Base-by-base conservation (phyloP, 92 coral and sea anemone genomes). In the Ricordea florida region DNA sequence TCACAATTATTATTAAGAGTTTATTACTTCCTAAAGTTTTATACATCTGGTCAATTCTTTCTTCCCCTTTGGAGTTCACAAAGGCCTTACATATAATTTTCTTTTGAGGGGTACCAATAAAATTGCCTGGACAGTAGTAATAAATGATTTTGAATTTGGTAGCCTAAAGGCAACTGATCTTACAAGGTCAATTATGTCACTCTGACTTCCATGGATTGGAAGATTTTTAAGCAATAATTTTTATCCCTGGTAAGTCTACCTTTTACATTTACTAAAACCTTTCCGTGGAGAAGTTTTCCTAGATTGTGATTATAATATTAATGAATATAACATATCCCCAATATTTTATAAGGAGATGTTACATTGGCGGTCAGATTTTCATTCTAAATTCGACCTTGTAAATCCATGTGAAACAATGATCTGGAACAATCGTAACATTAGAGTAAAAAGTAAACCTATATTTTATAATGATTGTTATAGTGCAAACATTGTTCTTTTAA, bases 391-490 rank as follows among this genome's bases (percentile, higher is more conserved):
- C 33, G 34, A 52, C 15, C 59, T 13, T 52, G 61, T 53, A 53
- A 53, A 37, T 53, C 35, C 61, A 53, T 21, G 18, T 53, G 61
- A 26, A 53, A 53, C 61, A 53, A 53, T 53, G 1, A 53, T 53
- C 38, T 53, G 37, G 61, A 53, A 53, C 61, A 27, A 53, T 53
- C 35, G 16, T 22, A 53, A 53, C 33, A 53, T 27, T 53, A 53
- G 38, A 57, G n/a, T n/a, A n/a, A n/a, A 57, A 25, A 27, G 63
- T n/a, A 57, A 57, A 58, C 66, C 47, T 58, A 34, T 58, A 33
- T 58, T 11, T 56, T 56, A 30, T 56, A 13, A 55, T 14, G 17
- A 56, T 56, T 56, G 17, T 56, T 30, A 30, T 31, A 56, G 41
- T 16, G 43, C 42, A 34, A 58, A 58, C 27, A 35, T 58, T 33